phyloP scores from a whole-genome alignment of 2,113 vertebrate species.

The Gobius niger region DNA sequence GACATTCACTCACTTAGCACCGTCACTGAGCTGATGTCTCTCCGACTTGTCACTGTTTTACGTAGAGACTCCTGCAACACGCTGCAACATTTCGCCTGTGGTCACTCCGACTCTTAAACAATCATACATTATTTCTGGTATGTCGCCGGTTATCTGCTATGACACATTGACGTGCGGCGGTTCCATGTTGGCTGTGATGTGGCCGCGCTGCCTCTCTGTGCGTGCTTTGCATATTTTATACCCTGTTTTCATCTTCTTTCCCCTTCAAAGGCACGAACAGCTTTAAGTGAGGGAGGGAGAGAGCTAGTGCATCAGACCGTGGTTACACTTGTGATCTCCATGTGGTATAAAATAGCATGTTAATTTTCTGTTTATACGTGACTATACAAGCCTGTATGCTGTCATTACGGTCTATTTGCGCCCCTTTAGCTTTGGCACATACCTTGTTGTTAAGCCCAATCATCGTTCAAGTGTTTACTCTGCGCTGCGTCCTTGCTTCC shows the following conservation, averaged over 20 bases:
- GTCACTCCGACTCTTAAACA: slow-evolving; percentile 4
- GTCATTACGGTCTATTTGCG: slow-evolving; percentile 28
- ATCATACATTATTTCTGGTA: neutral
- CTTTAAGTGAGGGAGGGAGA: neutral
- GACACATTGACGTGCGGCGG: neutral
- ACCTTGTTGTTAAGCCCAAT: slow-evolving; percentile 46
- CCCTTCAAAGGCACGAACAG: slow-evolving; percentile 3
- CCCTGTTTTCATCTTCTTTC: slow-evolving; percentile 4
- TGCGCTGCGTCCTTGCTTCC: slow-evolving; percentile 39
- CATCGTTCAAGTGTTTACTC: slow-evolving; percentile 60
- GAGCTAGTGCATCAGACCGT: neutral
- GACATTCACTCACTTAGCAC: neutral
- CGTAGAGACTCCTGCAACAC: neutral
- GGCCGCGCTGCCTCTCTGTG: neutral
- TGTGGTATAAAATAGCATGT: slow-evolving; percentile 23
- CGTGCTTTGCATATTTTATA: slow-evolving; percentile 10
- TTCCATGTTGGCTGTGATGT: slow-evolving; percentile 7
- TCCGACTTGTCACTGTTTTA: slow-evolving; percentile 2
- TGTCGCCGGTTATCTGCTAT: slow-evolving; percentile 5
- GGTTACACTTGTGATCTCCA: slow-evolving; percentile 8
- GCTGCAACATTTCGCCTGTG: slow-evolving; percentile 7
- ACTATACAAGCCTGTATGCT: neutral
- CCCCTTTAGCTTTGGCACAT: slow-evolving; percentile 23
- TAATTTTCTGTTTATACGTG: slow-evolving; percentile 43
- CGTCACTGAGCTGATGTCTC: neutral